Base-by-base conservation (phyloP, 2,888 invertebrate species). In the Crepidodera aurea region DNA sequence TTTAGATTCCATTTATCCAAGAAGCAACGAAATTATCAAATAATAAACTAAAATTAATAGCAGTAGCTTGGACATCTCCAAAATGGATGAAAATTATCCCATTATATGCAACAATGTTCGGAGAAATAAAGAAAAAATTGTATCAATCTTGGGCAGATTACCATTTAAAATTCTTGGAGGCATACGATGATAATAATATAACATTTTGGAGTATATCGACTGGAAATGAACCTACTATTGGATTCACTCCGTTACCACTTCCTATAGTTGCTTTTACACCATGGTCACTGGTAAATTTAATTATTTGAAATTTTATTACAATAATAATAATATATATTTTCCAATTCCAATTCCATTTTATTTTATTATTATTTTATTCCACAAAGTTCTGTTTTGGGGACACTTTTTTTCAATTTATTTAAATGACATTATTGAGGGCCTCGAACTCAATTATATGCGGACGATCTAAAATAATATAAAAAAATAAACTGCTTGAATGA, bases 141-240 rank as follows among this genome's bases (percentile, higher is more conserved):
- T 94, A 91, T 78, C 89, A 92, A 77, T 77, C 88, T 0, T 96
- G 90, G 84, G 94, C 94, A 0, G 83, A 93, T 67, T 96, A 96
- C 75, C 88, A 91, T 76, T 74, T 93, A 1, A 91, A 87, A 77
- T 94, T 93, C 81, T 79, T 96, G 39, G 87, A 93, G 66, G 87
- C 86, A 55, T 96, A 96, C 80, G 82, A 85, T 61, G 84, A 85
- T 37, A 80, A 88, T n/a, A 87, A 87, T 15, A 79, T 87, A 37
- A 80, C 84, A 1, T 86, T 91, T 68, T 96, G 96, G 96, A 92
- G 89, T 0, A 81, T 95, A 22, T 91, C 94, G 0, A 90, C 92
- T 0, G 93, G 93, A 19, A 96, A 96, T 76, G 96, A 96, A 76
- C 96, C 96, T 0, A 73, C 86, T 2, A 88, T 90, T 74, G 89